A percentile compares a stretch with the other conserved stretches of the same genome.
These are phyloP conservation scores for Sinocyclocheilus grahami DNA, from an alignment of 2,113 vertebrate genomes.

Conservation along the genomic window DNA sequence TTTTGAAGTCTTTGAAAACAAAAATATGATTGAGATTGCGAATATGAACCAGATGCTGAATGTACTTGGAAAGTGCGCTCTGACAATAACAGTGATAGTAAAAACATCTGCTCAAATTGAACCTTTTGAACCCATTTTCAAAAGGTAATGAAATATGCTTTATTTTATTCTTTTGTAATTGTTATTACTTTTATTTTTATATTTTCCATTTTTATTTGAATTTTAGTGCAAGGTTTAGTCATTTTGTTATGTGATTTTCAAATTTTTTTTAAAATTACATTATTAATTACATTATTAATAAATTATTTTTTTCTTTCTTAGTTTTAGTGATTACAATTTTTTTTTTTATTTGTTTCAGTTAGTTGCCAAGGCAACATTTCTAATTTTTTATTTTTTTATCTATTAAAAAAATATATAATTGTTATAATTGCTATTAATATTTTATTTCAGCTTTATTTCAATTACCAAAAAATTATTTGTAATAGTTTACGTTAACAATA, in stretches of 20 bases:
- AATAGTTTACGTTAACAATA: background rate
- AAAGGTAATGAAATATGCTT: too few species aligned
- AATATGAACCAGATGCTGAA: too few species aligned
- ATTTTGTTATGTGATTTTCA: background rate
- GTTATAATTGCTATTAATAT: background rate
- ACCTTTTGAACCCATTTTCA: too few species aligned
- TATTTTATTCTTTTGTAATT: too few species aligned
- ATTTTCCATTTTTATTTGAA: background rate
- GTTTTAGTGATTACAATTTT: background rate
- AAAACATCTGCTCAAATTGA: too few species aligned
- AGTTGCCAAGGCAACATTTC: too few species aligned
- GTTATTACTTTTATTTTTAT: background rate
- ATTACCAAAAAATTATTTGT: background rate
- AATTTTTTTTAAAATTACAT: background rate
- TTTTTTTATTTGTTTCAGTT: background rate
- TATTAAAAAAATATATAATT: background rate
- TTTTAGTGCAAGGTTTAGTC: background rate
- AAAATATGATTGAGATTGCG: too few species aligned
- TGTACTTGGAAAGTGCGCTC: too few species aligned
- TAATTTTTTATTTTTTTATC: background rate
- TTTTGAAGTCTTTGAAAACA: too few species aligned
- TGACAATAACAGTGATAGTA: too few species aligned
- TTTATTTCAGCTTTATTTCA: too few species aligned
- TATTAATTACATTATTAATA: too few species aligned
- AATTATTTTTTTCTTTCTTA: background rate